Percentiles rank a stretch among this genome's conserved stretches.
Evolutionary conservation across 2,888 invertebrate species (phyloP).

Genomic region (Mesoligia furuncula): DNA sequence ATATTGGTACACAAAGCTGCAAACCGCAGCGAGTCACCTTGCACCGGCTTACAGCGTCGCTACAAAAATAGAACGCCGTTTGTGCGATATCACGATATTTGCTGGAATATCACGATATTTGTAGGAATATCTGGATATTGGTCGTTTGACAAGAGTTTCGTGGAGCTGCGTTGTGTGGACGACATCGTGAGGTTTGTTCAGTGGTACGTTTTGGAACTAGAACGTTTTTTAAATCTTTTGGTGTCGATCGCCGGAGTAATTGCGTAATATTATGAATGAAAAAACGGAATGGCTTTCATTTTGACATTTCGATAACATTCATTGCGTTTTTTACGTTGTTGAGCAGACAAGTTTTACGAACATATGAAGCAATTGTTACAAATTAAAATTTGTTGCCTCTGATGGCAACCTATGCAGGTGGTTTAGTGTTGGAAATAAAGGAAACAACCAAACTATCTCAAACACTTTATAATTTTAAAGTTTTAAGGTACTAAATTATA

Average conservation of each 20-base stretch:
- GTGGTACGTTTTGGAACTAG: background rate
- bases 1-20: conserved; percentile 10
- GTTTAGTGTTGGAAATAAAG: no score
- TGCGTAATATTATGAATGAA: background rate
- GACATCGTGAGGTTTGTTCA: no score
- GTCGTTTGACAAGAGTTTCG: conserved; percentile 16
- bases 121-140: conserved; percentile 16
- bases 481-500: no score
- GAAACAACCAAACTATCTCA: no score
- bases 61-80: conserved; percentile 20
- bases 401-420: no score
- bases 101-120: conserved; percentile 12
- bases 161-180: conserved; percentile 6
- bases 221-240: no score
- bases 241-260: background rate
- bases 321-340: background rate
- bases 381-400: no score
- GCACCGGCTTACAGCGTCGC: background rate
- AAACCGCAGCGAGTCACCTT: background rate
- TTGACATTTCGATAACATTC: background rate
- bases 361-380: background rate
- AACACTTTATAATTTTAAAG: no score
- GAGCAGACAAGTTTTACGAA: no score
- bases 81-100: conserved; percentile 1
- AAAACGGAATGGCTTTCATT: background rate